Evolutionary conservation across 2,113 vertebrate species (phyloP), one percentile per base, ranked within the genome.

Genomic region (Phocoena sinus): DNA sequence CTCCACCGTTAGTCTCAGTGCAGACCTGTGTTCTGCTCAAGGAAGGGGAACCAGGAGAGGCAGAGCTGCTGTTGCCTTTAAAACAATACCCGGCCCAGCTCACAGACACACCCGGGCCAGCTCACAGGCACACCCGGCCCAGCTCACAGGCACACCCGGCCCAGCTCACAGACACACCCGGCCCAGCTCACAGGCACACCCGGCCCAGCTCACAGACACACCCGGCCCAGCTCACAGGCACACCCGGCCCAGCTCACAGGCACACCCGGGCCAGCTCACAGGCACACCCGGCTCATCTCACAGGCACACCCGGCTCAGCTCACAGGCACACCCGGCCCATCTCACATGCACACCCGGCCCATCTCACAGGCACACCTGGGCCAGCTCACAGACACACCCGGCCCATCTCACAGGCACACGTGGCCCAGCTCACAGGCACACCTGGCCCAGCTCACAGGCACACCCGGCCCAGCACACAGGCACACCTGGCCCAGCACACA

Each of bases 301-400:
- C 38, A 38, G 38, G 38, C 38, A 38, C 38, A 38, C 38, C 38
- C 4, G 47, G 47, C 47, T 0, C 47, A 1, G 0, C 11, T 47
- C 47, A 13, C 47, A 3, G 2, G 2, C 47, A 47, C 47, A 47
- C 47, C 47, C 3, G 47, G 47, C 11, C 2, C 47, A 0, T 2
- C 47, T 47, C 47, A 13, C 47, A 3, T 0, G 0, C 12, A 47
- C 47, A 13, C 47, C 47, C 1, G 47, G 47, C 2, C 2, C 47
- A 13, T 0, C 47, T 47, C 47, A 47, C 47, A 47, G 0, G 0
- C 0, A 12, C 47, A 12, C 47, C 11, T 0, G 47, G 47, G 2
- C 0, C 47, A 12, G 11, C 47, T 12, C 47, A 47, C 47, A 47
- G 2, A 0, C 2, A 47, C 47, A 47, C 11, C 11, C 1, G 47